These are phyloP conservation scores for Tethea ocularis DNA, from an alignment of 2,888 invertebrate genomes.

Conservation along the genomic window DNA sequence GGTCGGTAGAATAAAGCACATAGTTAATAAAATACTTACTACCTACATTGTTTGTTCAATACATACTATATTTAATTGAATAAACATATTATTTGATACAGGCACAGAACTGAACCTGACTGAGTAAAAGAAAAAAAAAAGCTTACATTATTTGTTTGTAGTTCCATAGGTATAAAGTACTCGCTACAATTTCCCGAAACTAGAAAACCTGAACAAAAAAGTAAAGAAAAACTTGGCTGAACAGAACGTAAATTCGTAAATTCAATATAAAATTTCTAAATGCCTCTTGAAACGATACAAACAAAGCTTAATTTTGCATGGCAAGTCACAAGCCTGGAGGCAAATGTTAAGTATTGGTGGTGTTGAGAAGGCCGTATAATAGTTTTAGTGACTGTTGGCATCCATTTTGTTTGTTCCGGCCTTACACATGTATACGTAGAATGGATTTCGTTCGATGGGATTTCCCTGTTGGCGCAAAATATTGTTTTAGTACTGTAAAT, in stretches of 20 bases:
- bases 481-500: constrained; percentile 5
- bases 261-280: neutral
- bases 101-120: too few species aligned
- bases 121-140: too few species aligned
- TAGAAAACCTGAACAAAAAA: neutral
- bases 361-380: neutral
- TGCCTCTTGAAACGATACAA: neutral
- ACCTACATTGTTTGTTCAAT: too few species aligned
- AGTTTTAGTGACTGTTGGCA: constrained; percentile 2
- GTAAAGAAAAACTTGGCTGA: neutral
- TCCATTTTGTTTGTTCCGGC: constrained; percentile 6
- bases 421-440: neutral
- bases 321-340: neutral
- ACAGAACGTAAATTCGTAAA: neutral
- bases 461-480: constrained; percentile 1
- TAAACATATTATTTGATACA: too few species aligned
- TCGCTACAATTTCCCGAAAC: neutral
- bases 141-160: too few species aligned
- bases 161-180: too few species aligned
- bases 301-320: neutral
- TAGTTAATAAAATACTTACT: too few species aligned
- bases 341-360: neutral
- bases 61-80: too few species aligned
- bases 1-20: too few species aligned
- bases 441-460: neutral